Evolutionary conservation across 2,888 invertebrate genomes (phyloP), one percentile per base, ranked within the genome.

Genomic region (Blera fallax): DNA sequence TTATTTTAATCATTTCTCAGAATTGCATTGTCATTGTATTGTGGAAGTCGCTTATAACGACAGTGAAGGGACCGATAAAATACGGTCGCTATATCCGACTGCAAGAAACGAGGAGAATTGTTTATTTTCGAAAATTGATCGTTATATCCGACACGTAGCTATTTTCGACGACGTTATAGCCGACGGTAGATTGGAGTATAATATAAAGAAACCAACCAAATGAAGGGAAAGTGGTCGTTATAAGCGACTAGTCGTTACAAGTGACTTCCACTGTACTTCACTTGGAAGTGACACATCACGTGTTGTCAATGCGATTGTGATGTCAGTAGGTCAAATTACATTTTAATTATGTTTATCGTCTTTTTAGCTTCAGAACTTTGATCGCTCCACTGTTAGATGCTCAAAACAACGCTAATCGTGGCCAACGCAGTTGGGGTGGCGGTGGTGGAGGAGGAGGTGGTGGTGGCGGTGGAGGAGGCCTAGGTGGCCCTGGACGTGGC

Each of bases 321-420:
- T 11, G 32, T 58, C 40, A 32, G 29, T 45, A 43, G 27, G 45
- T n/a, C 27, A 43, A 8, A 11, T 8, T 50, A 10, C n/a, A n/a
- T n/a, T n/a, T n/a, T 11, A 16, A 10, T 18, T 29, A 1, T 11
- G 1, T 14, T 52, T 52, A 7, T 21, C 4, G 5, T 56, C 18
- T 56, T 84, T 40, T 40, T 21, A 88, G 88, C 45, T 87, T 88
- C 50, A 64, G 50, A 16, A 87, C 87, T 14, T 56, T 88, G 10
- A 29, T 87, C 10, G 78, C 87, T 24, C 88, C 88, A 58, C 43
- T 87, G 7, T 24, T 80, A 2, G 79, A 87, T 18, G 67, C 76
- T 16, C 69, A 69, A 7, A 78, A 72, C 14, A 69, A 67, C 21
- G 48, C 24, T 2, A 54, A 70, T 65, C 27, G 43, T 50, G 56